phyloP scores from a whole-genome alignment of 2,113 vertebrate species.

The Thymallus thymallus region DNA sequence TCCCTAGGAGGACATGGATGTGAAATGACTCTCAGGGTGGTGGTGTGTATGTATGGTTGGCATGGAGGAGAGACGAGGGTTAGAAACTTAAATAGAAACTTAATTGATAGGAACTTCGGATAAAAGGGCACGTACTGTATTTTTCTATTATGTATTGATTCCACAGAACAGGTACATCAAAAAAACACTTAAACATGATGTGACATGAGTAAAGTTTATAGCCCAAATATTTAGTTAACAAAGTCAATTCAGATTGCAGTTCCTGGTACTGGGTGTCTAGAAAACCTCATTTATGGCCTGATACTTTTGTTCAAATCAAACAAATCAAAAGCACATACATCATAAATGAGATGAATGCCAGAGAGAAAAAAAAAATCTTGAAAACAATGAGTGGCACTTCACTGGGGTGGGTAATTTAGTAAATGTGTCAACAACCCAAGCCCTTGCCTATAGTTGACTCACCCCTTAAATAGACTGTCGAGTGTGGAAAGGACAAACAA shows the following conservation, averaged over 20 bases:
- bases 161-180: no score
- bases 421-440: conserved; percentile 53
- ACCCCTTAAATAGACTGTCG: conserved; percentile 15
- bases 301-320: conserved; percentile 6
- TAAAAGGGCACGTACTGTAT: no score
- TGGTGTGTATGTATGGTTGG: conserved; percentile 51
- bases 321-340: background rate
- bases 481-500: conserved; percentile 43
- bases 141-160: no score
- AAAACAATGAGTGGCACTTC: conserved; percentile 42
- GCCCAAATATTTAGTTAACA: no score
- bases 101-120: no score
- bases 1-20: conserved; percentile 44
- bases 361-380: background rate
- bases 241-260: conserved; percentile 9
- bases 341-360: background rate
- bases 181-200: background rate
- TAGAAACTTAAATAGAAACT: no score
- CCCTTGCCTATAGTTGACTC: conserved; percentile 30
- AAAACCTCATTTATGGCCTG: background rate
- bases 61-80: conserved; percentile 31
- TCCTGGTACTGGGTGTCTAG: background rate
- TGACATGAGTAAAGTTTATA: background rate
- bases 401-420: conserved; percentile 47
- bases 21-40: conserved; percentile 55